Evolutionary conservation across 2,888 invertebrate genomes (phyloP).

Genomic region (Tribolium freemani): DNA sequence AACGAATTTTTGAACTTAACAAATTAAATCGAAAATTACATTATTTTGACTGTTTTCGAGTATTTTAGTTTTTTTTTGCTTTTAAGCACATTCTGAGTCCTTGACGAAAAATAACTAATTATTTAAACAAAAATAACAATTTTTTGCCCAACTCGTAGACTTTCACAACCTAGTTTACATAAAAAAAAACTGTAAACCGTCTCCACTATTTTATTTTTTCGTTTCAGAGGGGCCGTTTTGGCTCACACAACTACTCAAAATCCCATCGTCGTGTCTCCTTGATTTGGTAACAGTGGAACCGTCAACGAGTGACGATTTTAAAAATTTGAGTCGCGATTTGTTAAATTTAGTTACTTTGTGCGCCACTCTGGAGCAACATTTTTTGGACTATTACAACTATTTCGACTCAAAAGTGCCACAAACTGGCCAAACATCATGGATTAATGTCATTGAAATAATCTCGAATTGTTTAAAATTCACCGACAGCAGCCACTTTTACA

Average conservation of each 20-base stretch:
- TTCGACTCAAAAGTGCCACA: conserved; percentile 35
- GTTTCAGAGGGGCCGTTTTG: conserved; percentile 58
- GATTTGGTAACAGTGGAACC: conserved; percentile 58
- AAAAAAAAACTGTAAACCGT: too few species aligned
- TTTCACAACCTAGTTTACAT: too few species aligned
- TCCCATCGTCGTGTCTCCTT: conserved; percentile 56
- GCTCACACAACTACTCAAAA: conserved; percentile 61
- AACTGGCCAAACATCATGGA: conserved; percentile 61
- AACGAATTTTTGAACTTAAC: too few species aligned
- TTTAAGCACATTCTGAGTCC: too few species aligned
- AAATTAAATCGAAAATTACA: too few species aligned
- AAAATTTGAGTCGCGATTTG: conserved; percentile 62
- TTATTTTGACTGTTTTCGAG: too few species aligned
- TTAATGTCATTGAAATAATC: conserved; percentile 67
- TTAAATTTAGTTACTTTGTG: conserved; percentile 64
- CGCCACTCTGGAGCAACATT: conserved; percentile 60
- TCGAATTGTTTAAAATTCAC: conserved; percentile 69
- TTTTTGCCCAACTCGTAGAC: too few species aligned
- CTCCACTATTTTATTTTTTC: neutral
- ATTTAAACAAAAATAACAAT: too few species aligned
- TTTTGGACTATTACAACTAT: conserved; percentile 54
- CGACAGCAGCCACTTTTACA: conserved; percentile 72
- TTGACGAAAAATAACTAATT: too few species aligned
- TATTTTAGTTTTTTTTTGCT: too few species aligned
- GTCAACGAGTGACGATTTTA: conserved; percentile 54